Evolutionary conservation across 2,888 invertebrate genomes (phyloP).

Genomic region (Boloria selene): DNA sequence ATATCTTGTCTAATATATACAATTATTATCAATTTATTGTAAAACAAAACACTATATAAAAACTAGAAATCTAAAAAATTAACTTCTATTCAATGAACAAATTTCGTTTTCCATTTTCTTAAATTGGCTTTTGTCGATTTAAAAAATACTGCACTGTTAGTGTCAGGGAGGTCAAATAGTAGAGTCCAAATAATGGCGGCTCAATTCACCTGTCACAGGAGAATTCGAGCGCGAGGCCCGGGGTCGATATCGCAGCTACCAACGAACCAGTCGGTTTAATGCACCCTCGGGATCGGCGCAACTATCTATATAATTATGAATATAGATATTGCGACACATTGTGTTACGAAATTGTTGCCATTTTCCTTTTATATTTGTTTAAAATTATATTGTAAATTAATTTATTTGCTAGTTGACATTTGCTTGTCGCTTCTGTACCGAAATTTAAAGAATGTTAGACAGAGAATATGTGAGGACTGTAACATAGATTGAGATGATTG

Average conservation of each 20-base stretch:
- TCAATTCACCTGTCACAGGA: conserved; percentile 55
- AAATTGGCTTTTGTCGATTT: conserved; percentile 7
- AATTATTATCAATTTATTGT: too few species aligned
- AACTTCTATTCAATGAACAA: too few species aligned
- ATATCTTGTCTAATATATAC: too few species aligned
- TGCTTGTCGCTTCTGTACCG: too few species aligned
- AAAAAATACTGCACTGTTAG: conserved; percentile 15
- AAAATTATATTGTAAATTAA: too few species aligned
- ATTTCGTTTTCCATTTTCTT: neutral
- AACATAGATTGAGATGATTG: too few species aligned
- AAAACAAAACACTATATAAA: too few species aligned
- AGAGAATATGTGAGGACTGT: too few species aligned
- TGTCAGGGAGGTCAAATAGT: conserved; percentile 37
- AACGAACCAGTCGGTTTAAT: conserved; percentile 58
- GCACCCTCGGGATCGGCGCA: conserved; percentile 55
- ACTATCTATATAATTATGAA: conserved; percentile 54
- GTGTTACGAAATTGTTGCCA: conserved; percentile 29
- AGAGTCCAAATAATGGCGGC: conserved; percentile 43
- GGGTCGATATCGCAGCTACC: conserved; percentile 54
- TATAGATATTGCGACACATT: conserved; percentile 32
- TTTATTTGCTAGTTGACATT: too few species aligned
- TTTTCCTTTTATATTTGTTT: neutral
- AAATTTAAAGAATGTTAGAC: too few species aligned
- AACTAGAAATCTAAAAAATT: too few species aligned
- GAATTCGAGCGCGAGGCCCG: conserved; percentile 45